Conservation (phyloP, 2,113 vertebrate species). For the Acanthochromis polyacanthus region DNA sequence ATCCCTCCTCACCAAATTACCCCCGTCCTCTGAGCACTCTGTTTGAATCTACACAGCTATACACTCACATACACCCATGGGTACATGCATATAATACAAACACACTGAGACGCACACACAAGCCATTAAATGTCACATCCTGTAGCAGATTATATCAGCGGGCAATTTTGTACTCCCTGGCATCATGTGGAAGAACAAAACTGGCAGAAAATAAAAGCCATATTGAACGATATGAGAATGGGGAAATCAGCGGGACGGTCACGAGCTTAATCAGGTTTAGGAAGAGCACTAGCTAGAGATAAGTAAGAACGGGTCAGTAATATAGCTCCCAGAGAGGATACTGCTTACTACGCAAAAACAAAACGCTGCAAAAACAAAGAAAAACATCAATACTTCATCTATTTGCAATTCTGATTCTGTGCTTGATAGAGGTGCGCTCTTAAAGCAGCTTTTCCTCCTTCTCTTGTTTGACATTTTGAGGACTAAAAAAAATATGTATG, state of each 20-base stretch:
- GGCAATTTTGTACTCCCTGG: constrained; percentile 67
- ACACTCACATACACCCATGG: constrained; percentile 28
- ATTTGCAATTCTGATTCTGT: not conserved
- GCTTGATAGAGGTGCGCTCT: not conserved
- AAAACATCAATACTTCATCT: not conserved
- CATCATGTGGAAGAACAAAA: constrained; percentile 60
- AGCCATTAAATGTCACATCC: constrained; percentile 67
- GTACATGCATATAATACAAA: constrained; percentile 39
- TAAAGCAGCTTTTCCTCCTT: constrained; percentile 1
- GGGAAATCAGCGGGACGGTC: constrained; percentile 45
- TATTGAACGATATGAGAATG: constrained; percentile 55
- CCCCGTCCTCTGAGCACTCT: constrained; percentile 57
- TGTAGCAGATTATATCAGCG: constrained; percentile 67
- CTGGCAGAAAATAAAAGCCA: constrained; percentile 62
- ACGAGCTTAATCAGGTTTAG: constrained; percentile 42
- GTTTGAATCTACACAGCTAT: constrained; percentile 54
- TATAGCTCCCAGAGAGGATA: constrained; percentile 14
- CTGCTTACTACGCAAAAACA: not conserved
- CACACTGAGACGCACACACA: constrained; percentile 39
- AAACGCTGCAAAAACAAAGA: constrained; percentile 9
- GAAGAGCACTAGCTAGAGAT: constrained; percentile 33
- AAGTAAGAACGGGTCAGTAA: constrained; percentile 20
- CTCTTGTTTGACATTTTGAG: constrained; percentile 1
- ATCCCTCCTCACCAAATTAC: constrained; percentile 73
- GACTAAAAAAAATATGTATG: constrained; percentile 16